Evolutionary conservation across 2,888 invertebrate species (phyloP), one percentile per base, ranked within the genome.

Genomic region (Volucella zonaria): DNA sequence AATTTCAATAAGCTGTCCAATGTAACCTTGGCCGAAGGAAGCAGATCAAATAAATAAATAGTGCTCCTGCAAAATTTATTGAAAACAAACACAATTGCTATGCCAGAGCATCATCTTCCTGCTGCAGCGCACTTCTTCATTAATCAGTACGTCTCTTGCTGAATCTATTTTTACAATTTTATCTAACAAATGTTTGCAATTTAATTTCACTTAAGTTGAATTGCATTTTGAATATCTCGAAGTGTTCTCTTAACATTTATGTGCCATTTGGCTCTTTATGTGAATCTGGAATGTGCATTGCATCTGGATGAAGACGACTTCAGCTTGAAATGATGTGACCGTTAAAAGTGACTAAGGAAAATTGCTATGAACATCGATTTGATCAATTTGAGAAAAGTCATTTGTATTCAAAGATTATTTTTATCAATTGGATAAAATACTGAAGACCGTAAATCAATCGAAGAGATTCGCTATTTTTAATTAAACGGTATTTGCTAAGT

Each of bases 141-240:
- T 51, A 59, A 61, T 77, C 54, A 61, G 54, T 62, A 38, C 45
- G 42, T 49, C 70, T 49, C 18, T 70, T 49, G 18, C n/a, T 59
- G 11, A 14, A 58, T 54, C 70, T 78, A 78, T 78, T 78, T 58
- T 43, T 78, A 64, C 9, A n/a, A 56, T 58, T 62, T 64, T 78
- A 78, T 78, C 78, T 64, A 64, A 64, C 51, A 45, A 64, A 71
- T 71, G 58, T 47, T 47, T 77, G 70, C 61, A 70, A 77, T 77
- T 70, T 49, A 77, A 62, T 49, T 70, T 49, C 64, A 71, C 77
- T 78, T 70, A 64, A 70, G 68, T 23, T 56, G 43, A 54, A 70
- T 47, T 70, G 78, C 47, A 64, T 64, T 70, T 6, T 31, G 31
- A 31, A 31, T 56, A 70, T 77, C 62, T 54, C 6, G 15, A 49